phyloP scores from a whole-genome alignment of 2,888 invertebrate genomes.

The Apodemia zela region DNA sequence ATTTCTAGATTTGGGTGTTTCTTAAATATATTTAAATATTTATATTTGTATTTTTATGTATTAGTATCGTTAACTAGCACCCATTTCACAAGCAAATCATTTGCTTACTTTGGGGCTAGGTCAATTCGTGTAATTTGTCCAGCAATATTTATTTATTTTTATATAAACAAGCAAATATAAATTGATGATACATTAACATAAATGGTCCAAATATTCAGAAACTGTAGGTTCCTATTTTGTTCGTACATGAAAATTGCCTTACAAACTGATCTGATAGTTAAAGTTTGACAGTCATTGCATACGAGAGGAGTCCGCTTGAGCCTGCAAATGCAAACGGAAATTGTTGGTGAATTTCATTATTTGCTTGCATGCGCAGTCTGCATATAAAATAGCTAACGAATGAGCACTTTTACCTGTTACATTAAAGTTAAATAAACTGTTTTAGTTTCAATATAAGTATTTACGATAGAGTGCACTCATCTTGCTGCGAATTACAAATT shows the following conservation, averaged over 20 bases:
- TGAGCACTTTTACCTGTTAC: not conserved
- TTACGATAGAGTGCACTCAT: too few species aligned
- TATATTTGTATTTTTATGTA: too few species aligned
- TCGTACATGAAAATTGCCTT: not conserved
- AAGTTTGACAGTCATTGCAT: conserved; percentile 7
- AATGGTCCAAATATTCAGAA: not conserved
- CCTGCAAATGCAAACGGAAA: conserved; percentile 1
- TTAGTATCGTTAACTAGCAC: too few species aligned
- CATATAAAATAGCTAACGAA: conserved; percentile 1
- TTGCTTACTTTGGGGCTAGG: too few species aligned
- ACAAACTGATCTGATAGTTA: conserved; percentile 9
- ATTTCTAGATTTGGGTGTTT: too few species aligned
- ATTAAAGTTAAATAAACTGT: conserved; percentile 1
- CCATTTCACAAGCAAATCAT: too few species aligned
- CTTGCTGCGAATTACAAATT: too few species aligned
- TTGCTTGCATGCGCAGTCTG: not conserved
- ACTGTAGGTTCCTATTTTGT: not conserved
- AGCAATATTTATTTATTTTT: too few species aligned
- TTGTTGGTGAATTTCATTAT: conserved; percentile 12
- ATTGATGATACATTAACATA: conserved; percentile 2
- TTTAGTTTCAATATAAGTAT: not conserved
- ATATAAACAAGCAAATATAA: not conserved
- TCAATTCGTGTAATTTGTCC: too few species aligned
- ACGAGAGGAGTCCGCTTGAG: not conserved
- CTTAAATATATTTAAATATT: too few species aligned